Conservation (phyloP, 2,113 vertebrate genomes). For the Meles meles region DNA sequence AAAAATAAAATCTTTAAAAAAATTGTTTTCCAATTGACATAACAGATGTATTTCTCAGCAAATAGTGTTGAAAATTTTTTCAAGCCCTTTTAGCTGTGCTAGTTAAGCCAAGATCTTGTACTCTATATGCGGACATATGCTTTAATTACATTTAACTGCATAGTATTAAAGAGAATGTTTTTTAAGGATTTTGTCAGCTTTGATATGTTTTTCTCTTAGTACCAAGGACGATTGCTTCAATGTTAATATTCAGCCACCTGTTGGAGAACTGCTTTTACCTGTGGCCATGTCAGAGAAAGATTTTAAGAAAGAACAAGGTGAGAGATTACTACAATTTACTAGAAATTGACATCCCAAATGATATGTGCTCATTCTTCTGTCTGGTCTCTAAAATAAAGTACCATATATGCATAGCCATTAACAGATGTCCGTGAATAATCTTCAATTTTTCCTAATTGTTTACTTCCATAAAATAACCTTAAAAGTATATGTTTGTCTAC, state of each 20-base stretch:
- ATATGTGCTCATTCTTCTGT: neutral
- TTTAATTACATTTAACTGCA: neutral
- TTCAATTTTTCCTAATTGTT: slow-evolving; percentile 40
- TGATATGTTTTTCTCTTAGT: slow-evolving; percentile 80
- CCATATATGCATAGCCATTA: neutral
- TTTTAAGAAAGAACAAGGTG: slow-evolving; percentile 94
- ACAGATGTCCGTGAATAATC: neutral
- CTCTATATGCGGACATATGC: neutral
- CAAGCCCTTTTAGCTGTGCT: neutral
- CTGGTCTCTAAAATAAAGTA: neutral
- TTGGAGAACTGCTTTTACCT: slow-evolving; percentile 94
- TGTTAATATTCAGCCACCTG: slow-evolving; percentile 92
- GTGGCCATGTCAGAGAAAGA: slow-evolving; percentile 92
- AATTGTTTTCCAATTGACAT: neutral
- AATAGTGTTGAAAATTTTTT: neutral
- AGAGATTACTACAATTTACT: slow-evolving; percentile 63
- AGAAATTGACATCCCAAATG: neutral
- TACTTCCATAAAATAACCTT: slow-evolving; percentile 47
- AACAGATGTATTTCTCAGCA: slow-evolving; percentile 29
- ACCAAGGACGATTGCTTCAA: slow-evolving; percentile 92
- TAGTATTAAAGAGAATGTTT: neutral
- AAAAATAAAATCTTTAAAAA: too few relatives aligned
- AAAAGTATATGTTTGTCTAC: slow-evolving; percentile 8
- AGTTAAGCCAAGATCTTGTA: neutral
- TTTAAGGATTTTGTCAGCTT: slow-evolving; percentile 51